A percentile compares a stretch with the other conserved stretches of the same genome.
phyloP scores from a whole-genome alignment of 2,797 vertebrate genomes.

The Gadopsis marmoratus region DNA sequence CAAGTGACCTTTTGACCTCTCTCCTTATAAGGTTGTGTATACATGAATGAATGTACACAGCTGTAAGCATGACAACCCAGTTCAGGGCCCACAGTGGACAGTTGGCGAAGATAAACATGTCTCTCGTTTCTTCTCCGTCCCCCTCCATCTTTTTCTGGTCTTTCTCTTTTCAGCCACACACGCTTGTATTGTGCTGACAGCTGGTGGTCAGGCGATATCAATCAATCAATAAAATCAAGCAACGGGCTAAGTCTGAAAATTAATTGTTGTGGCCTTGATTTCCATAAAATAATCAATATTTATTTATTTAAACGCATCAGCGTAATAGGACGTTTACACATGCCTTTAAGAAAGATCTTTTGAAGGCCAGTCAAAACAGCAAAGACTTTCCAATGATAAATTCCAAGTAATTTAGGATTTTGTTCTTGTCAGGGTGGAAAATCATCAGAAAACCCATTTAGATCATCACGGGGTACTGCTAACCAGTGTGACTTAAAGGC shows the following conservation, averaged over 20 bases:
- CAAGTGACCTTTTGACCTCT: constrained; percentile 38
- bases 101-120: constrained; percentile 44
- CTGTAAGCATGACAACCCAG: constrained; percentile 32
- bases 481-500: background rate
- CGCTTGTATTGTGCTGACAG: background rate
- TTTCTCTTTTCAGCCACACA: constrained; percentile 14
- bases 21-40: constrained; percentile 55
- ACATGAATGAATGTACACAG: constrained; percentile 49
- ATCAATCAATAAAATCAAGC: background rate
- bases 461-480: background rate
- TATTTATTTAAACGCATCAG: background rate
- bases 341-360: background rate
- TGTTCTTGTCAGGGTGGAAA: background rate
- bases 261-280: background rate
- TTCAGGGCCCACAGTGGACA: constrained; percentile 26
- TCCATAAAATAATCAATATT: background rate
- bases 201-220: background rate
- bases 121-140: background rate
- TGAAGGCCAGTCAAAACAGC: background rate
- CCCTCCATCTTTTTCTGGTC: constrained; percentile 2
- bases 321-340: background rate
- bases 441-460: background rate
- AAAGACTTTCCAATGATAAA: background rate
- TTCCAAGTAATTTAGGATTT: background rate
- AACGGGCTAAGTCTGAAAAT: too few species aligned